These are phyloP conservation scores for Ridgeia piscesae DNA, from an alignment of 1,140 invertebrate species.

Conservation along the genomic window DNA sequence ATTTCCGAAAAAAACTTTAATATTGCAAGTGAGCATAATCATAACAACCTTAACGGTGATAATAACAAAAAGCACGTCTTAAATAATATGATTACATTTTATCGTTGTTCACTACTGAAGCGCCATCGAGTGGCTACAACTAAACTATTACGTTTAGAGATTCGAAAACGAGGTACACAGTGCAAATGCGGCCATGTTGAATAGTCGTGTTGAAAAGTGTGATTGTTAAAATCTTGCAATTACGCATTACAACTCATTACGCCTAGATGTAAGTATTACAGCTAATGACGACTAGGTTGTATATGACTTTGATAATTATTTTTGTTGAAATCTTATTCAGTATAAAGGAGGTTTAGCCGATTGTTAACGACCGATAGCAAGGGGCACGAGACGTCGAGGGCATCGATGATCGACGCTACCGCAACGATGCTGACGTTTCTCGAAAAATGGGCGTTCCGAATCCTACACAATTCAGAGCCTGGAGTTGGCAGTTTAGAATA, in stretches of 20 bases:
- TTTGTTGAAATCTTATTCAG: background rate
- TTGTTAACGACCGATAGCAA: background rate
- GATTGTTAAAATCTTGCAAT: background rate
- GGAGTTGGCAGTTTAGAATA: too few relatives aligned
- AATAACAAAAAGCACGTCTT: background rate
- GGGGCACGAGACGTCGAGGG: background rate
- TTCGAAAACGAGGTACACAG: background rate
- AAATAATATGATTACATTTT: too few relatives aligned
- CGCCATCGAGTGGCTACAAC: background rate
- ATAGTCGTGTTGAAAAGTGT: background rate
- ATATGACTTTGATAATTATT: background rate
- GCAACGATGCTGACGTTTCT: too few relatives aligned
- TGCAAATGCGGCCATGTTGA: background rate
- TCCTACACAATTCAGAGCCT: too few relatives aligned
- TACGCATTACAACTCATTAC: background rate
- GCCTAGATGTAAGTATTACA: background rate
- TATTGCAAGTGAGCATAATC: background rate
- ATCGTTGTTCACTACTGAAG: background rate
- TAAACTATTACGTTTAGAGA: background rate
- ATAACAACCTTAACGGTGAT: background rate
- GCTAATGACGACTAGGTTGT: background rate
- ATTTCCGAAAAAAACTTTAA: background rate
- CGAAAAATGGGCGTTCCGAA: too few relatives aligned
- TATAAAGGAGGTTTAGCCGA: background rate
- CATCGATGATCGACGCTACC: too few relatives aligned